Evolutionary conservation across 2,888 invertebrate genomes (phyloP).

Genomic region (Epiblema foenella): DNA sequence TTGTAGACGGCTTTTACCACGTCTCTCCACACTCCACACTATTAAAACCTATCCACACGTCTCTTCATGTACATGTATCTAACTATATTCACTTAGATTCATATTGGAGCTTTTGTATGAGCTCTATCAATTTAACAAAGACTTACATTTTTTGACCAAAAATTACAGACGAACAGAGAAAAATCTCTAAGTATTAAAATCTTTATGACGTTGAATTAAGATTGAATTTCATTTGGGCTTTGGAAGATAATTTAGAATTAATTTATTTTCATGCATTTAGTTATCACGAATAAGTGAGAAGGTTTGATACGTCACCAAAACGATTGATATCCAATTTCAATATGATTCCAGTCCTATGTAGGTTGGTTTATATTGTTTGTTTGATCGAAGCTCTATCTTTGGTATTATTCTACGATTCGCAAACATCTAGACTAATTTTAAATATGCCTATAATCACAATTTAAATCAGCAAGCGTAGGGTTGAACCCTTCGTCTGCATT

Average conservation of each 20-base stretch:
- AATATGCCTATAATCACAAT: conserved; percentile 54
- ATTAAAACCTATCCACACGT: conserved; percentile 7
- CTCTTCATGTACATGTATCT: not conserved
- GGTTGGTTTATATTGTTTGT: not conserved
- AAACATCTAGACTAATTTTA: conserved; percentile 46
- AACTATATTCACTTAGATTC: not conserved
- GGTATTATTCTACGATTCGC: conserved; percentile 40
- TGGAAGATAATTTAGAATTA: no score
- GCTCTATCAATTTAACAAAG: not conserved
- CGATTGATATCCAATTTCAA: not conserved
- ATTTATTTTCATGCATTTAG: not conserved
- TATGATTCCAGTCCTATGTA: not conserved
- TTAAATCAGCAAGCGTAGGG: conserved; percentile 59
- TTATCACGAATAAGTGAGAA: not conserved
- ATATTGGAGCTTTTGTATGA: not conserved
- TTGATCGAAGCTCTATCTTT: not conserved
- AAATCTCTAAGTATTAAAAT: no score
- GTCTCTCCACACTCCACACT: conserved; percentile 11
- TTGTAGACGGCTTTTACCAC: conserved; percentile 20
- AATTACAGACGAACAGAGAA: no score
- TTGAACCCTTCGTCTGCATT: conserved; percentile 59
- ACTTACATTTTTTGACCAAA: not conserved
- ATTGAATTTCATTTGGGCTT: no score
- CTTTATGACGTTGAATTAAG: no score
- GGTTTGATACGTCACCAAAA: not conserved